Conservation (phyloP, 2,113 vertebrate genomes). For the Equus quagga region DNA sequence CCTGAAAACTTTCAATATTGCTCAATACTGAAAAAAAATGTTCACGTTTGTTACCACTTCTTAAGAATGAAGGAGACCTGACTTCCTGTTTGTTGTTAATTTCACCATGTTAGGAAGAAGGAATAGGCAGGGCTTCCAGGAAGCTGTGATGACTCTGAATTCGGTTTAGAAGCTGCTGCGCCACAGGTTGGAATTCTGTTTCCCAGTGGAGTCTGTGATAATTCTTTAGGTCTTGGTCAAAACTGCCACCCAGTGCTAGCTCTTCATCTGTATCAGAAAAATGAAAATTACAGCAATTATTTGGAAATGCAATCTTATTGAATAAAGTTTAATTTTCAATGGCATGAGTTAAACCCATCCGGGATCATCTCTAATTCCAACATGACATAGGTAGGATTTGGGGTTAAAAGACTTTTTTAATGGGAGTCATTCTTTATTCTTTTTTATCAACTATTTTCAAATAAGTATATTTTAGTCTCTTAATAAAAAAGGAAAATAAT, state of each 20-base stretch:
- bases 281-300: constrained; percentile 35
- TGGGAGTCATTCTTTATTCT: background rate
- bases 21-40: constrained; percentile 35
- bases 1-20: constrained; percentile 27
- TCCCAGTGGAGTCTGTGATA: constrained; percentile 93
- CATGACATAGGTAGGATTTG: background rate
- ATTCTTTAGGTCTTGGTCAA: constrained; percentile 86
- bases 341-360: background rate
- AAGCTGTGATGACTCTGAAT: constrained; percentile 83
- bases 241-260: constrained; percentile 85
- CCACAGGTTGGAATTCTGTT: constrained; percentile 94
- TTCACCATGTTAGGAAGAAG: constrained; percentile 67
- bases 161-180: constrained; percentile 90
- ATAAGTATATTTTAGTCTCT: constrained; percentile 3
- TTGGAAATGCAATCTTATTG: background rate
- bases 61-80: constrained; percentile 26
- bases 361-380: background rate
- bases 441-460: constrained; percentile 31
- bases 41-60: constrained; percentile 32
- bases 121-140: constrained; percentile 67
- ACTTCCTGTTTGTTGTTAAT: background rate
- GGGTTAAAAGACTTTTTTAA: background rate
- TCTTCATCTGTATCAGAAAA: constrained; percentile 90
- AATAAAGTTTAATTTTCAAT: background rate
- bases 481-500: background rate